Conservation (phyloP, 2,888 invertebrate species). For the Diaprepes abbreviatus region DNA sequence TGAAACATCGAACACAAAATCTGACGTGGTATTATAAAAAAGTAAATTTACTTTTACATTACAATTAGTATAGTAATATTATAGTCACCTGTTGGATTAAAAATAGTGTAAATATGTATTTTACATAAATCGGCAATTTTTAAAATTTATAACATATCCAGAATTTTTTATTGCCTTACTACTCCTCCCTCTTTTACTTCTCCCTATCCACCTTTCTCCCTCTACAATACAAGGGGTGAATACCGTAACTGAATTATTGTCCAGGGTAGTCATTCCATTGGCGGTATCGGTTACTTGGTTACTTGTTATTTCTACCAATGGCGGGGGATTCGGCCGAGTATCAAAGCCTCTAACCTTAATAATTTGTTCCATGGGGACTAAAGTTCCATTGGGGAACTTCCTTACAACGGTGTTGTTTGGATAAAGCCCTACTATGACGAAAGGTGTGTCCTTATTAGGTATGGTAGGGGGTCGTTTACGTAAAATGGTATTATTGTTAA, state of each 20-base stretch:
- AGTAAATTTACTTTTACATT: too few relatives aligned
- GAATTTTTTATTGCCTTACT: constrained; percentile 17
- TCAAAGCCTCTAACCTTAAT: constrained; percentile 72
- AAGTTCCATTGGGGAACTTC: constrained; percentile 85
- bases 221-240: constrained; percentile 56
- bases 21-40: too few relatives aligned
- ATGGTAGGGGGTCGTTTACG: constrained; percentile 79
- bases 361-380: constrained; percentile 76
- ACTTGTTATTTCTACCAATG: constrained; percentile 75
- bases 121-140: not conserved
- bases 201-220: constrained; percentile 31
- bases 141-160: constrained; percentile 39
- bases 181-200: constrained; percentile 1
- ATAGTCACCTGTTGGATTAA: too few relatives aligned
- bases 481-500: constrained; percentile 84
- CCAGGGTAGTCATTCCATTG: constrained; percentile 56
- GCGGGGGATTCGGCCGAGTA: constrained; percentile 70
- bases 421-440: constrained; percentile 81
- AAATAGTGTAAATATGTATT: too few relatives aligned
- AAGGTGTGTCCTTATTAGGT: constrained; percentile 79
- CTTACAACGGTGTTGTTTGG: constrained; percentile 85
- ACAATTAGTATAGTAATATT: too few relatives aligned
- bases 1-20: too few relatives aligned
- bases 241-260: constrained; percentile 73
- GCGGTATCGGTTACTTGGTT: constrained; percentile 72